Evolutionary conservation across 2,888 invertebrate genomes (phyloP).

Genomic region (Agonopterix arenella): DNA sequence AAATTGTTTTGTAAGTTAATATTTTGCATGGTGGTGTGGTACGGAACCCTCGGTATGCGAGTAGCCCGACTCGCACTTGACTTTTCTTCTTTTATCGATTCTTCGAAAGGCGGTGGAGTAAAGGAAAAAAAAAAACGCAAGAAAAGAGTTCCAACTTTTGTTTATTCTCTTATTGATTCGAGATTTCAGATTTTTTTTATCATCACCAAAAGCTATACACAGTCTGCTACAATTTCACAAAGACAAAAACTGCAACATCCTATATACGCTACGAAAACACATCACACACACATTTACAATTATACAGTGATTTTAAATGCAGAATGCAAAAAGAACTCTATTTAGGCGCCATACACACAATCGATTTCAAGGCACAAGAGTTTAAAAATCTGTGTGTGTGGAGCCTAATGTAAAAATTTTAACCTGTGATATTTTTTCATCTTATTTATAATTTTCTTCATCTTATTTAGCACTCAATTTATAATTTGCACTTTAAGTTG

Average conservation of each 20-base stretch:
- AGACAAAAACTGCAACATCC: conserved; percentile 5
- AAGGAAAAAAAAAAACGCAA: conserved; percentile 23
- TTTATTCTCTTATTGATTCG: conserved; percentile 18
- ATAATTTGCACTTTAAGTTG: not conserved
- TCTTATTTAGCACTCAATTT: not conserved
- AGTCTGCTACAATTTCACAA: conserved; percentile 2
- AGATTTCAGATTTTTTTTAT: conserved; percentile 14
- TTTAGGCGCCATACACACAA: not conserved
- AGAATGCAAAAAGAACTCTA: not conserved
- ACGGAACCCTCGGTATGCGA: too few relatives aligned
- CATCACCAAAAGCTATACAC: conserved; percentile 1
- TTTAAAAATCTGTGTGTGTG: not conserved
- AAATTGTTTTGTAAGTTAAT: too few relatives aligned
- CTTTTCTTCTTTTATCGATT: too few relatives aligned
- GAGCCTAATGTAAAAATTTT: not conserved
- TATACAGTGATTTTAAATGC: not conserved
- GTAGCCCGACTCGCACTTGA: too few relatives aligned
- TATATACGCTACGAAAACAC: conserved; percentile 1
- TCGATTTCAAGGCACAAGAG: not conserved
- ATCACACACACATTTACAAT: conserved; percentile 1
- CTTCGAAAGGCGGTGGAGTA: too few relatives aligned
- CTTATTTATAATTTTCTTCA: conserved; percentile 9
- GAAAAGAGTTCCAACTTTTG: conserved; percentile 36
- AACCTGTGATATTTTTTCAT: not conserved
- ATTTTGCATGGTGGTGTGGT: too few relatives aligned